Evolutionary conservation across 37 sponge, comb jelly and placozoan genomes (phyloP), one percentile per base, ranked within the genome.

Genomic region (Chondrilla cf. caribensis): DNA sequence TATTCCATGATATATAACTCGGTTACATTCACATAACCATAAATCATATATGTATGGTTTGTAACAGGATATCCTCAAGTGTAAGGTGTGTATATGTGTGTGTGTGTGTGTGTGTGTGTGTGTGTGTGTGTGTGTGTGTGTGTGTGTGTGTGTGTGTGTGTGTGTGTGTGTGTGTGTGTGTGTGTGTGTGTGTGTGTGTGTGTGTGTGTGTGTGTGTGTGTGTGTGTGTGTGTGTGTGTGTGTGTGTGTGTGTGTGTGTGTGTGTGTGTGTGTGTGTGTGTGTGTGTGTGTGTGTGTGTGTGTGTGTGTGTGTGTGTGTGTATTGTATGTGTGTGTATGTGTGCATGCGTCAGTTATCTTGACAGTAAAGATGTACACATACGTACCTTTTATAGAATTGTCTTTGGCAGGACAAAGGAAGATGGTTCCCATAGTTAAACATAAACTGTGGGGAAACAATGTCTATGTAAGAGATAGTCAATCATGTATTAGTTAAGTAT

Each of bases 401-500:
- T 76, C 17, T 7, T 32, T 67, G 43, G 41, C 81, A 90, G 90
- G 86, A 83, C 51, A 17, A 21, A 14, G 64, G 64, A 62, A 62
- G 64, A n/a, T 62, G 22, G 29, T 62, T n/a, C 6, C 64, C 64
- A 62, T 62, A 28, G 29, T 62, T 9, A n/a, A 62, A 62, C 6
- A 62, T 5, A n/a, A 62, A 62, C 64, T 62, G 22, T 28, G 29
- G 6, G 22, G 8, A 15, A n/a, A 62, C 11, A 62, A 62, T n/a
- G 64, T n/a, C 4, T 15, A 36, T 28, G 41, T 11, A 9, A 4
- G 6, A 71, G 41, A 5, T 71, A 36, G 40, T 38, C 72, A 71
- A 4, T 71, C 2, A 24, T 75, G 0, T 5, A 2, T 43, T 40
- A 22, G 68, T 5, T 11, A 5, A 9, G 6, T 2, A 2, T 1